phyloP scores from a whole-genome alignment of 1,140 invertebrate genomes.

The Chionoecetes opilio region DNA sequence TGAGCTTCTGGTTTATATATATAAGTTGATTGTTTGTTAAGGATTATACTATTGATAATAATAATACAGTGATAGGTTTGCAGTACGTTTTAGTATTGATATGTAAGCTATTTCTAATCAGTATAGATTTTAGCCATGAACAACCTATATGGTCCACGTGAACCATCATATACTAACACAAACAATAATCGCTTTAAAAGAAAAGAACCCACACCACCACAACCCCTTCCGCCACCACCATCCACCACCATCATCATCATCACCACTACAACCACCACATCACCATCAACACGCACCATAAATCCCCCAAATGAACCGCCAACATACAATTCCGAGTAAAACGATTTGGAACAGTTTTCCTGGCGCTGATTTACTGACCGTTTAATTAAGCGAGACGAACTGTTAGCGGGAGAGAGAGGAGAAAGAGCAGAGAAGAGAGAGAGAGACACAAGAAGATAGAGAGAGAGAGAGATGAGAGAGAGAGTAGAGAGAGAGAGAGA shows the following conservation, averaged over 20 bases:
- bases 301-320: background rate
- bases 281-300: background rate
- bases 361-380: background rate
- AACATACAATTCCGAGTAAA: background rate
- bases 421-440: background rate
- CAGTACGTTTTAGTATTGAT: too few species aligned
- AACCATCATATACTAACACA: too few species aligned
- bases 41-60: too few species aligned
- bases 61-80: too few species aligned
- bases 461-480: background rate
- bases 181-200: too few species aligned
- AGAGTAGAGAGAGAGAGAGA: too few species aligned
- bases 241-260: background rate
- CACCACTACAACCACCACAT: background rate
- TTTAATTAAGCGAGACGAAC: constrained; percentile 19
- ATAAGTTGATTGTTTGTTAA: too few species aligned
- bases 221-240: background rate
- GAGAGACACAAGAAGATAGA: background rate
- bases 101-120: too few species aligned
- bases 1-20: too few species aligned
- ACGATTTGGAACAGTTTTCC: constrained; percentile 19
- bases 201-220: too few species aligned
- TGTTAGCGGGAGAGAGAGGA: background rate
- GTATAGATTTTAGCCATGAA: too few species aligned
- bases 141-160: too few species aligned